Evolutionary conservation across 2,113 vertebrate species (phyloP).

Genomic region (Paedocypris sp.): DNA sequence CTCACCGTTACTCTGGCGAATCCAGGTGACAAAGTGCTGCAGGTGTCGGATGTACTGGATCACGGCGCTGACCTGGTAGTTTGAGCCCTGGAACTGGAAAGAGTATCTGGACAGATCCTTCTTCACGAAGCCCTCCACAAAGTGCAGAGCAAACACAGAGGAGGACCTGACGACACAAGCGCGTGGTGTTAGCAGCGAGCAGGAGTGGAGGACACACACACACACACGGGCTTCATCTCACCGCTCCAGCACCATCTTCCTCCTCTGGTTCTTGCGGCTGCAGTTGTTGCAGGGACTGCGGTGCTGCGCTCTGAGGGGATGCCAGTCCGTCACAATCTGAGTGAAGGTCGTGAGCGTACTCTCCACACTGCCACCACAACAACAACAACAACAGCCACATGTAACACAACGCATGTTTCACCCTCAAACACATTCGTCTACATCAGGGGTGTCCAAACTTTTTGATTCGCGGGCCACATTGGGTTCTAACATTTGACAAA

Average conservation of each 20-base stretch:
- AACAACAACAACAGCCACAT: no score
- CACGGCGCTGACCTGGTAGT: conserved; percentile 63
- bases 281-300: conserved; percentile 69
- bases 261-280: conserved; percentile 59
- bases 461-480: no score
- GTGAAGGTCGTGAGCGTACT: conserved; percentile 76
- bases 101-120: conserved; percentile 59
- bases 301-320: conserved; percentile 71
- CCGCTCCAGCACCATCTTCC: conserved; percentile 73
- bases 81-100: conserved; percentile 64
- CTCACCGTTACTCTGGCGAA: conserved; percentile 67
- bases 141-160: conserved; percentile 75
- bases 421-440: no score
- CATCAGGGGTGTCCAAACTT: no score
- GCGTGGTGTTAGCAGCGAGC: background rate
- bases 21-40: conserved; percentile 83
- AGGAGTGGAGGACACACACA: no score
- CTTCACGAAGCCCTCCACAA: conserved; percentile 76
- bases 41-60: conserved; percentile 66
- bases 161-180: conserved; percentile 58
- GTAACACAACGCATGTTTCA: no score
- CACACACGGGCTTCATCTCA: no score
- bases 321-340: conserved; percentile 70
- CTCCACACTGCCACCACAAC: conserved; percentile 51
- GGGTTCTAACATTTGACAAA: no score